Percentiles rank a stretch among this genome's conserved stretches.
phyloP scores from a whole-genome alignment of 2,888 invertebrate species.

The Orchestes rusci region DNA sequence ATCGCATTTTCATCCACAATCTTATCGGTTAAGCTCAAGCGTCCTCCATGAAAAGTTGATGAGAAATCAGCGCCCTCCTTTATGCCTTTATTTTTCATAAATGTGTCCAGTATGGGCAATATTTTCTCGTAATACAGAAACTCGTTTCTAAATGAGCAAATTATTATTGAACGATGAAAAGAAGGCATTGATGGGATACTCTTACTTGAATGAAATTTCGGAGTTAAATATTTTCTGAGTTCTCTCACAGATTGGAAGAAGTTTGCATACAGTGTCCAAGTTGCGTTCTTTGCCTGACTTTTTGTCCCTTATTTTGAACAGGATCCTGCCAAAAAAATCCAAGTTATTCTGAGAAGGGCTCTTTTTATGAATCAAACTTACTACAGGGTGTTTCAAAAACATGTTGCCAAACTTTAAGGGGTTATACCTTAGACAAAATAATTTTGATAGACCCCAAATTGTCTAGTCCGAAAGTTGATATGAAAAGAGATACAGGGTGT shows the following conservation, averaged over 20 bases:
- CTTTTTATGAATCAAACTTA: too few relatives aligned
- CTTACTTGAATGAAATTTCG: conserved; percentile 46
- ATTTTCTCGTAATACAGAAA: conserved; percentile 43
- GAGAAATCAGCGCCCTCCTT: conserved; percentile 40
- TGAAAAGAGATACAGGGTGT: too few relatives aligned
- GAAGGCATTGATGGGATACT: neutral
- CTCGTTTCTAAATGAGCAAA: conserved; percentile 6
- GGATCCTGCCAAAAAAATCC: too few relatives aligned
- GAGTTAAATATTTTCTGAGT: conserved; percentile 45
- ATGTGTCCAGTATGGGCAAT: conserved; percentile 41
- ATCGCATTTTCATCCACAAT: conserved; percentile 47
- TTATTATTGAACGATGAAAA: conserved; percentile 27
- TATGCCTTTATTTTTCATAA: conserved; percentile 44
- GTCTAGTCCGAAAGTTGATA: too few relatives aligned
- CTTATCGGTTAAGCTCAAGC: conserved; percentile 27
- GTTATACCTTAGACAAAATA: too few relatives aligned
- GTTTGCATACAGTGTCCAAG: conserved; percentile 20
- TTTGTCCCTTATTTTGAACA: conserved; percentile 8
- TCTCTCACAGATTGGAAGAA: conserved; percentile 18
- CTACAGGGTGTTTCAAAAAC: too few relatives aligned
- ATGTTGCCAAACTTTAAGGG: too few relatives aligned
- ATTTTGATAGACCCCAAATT: too few relatives aligned
- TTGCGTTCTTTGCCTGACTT: conserved; percentile 1
- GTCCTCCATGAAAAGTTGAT: conserved; percentile 29
- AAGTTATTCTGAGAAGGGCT: too few relatives aligned